A percentile compares a stretch with the other conserved stretches of the same genome.
These are phyloP conservation scores for Leucoma salicis DNA, from an alignment of 2,888 invertebrate genomes.

Conservation along the genomic window DNA sequence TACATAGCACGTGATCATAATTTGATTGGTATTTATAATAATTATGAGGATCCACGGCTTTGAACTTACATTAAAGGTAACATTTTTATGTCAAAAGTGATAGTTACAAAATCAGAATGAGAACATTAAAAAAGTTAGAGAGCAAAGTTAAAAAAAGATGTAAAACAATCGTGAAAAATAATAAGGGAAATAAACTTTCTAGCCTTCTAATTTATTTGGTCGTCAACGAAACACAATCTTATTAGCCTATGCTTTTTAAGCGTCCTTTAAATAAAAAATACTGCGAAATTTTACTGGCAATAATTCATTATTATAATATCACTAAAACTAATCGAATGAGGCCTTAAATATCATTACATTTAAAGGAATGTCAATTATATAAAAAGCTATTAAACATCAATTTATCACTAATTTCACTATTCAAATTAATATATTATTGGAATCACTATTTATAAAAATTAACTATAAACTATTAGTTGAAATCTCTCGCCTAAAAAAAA, in stretches of 20 bases:
- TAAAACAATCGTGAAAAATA: too few species aligned
- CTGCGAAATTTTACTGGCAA: not conserved
- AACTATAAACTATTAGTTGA: slow-evolving; percentile 29
- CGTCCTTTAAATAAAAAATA: not conserved
- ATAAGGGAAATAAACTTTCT: too few species aligned
- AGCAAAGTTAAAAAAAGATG: too few species aligned
- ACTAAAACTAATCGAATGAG: slow-evolving; percentile 15
- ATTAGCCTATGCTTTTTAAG: slow-evolving; percentile 29
- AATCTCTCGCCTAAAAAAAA: not conserved
- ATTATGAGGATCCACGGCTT: too few species aligned
- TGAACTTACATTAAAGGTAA: too few species aligned
- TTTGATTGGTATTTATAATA: too few species aligned
- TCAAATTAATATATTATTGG: slow-evolving; percentile 12
- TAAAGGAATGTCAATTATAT: slow-evolving; percentile 34
- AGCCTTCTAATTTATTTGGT: too few species aligned
- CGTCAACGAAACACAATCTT: slow-evolving; percentile 30
- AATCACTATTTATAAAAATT: slow-evolving; percentile 10
- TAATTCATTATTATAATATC: slow-evolving; percentile 5
- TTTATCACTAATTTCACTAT: slow-evolving; percentile 7
- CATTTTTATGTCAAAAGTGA: too few species aligned
- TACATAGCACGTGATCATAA: too few species aligned
- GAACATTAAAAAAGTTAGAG: too few species aligned
- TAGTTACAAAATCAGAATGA: too few species aligned
- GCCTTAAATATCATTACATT: slow-evolving; percentile 13
- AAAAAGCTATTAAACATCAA: slow-evolving; percentile 23